Conservation (phyloP, 2,888 invertebrate species). For the Homarus gammarus region DNA sequence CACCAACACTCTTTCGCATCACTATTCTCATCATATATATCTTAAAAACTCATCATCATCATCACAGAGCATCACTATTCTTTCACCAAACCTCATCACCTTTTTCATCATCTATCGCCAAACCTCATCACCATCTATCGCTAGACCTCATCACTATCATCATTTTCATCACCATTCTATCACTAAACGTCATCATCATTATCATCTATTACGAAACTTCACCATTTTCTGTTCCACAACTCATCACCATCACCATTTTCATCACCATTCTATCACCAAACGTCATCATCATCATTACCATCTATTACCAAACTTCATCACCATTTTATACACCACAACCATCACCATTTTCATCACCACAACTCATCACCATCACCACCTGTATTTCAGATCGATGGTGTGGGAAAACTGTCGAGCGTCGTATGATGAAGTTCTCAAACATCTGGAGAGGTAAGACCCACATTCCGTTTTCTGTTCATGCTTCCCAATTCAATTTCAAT, state of each 20-base stretch:
- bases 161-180: background rate
- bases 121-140: too few species aligned
- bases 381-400: constrained; percentile 79
- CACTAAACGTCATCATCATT: background rate
- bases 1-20: too few species aligned
- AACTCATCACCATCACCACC: background rate
- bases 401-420: constrained; percentile 97
- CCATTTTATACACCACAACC: background rate
- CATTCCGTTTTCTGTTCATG: background rate
- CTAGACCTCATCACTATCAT: too few species aligned
- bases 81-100: too few species aligned
- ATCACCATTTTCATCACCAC: background rate
- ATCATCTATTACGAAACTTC: background rate
- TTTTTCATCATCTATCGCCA: too few species aligned
- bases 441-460: constrained; percentile 88
- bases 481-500: background rate
- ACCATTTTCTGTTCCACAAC: background rate
- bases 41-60: too few species aligned
- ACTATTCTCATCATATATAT: too few species aligned
- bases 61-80: too few species aligned
- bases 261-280: background rate
- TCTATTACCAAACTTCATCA: background rate
- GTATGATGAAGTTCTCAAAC: constrained; percentile 96
- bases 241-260: background rate
- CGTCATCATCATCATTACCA: background rate